phyloP scores from a whole-genome alignment of 2,888 invertebrate species.

The Melanophora roralis region DNA sequence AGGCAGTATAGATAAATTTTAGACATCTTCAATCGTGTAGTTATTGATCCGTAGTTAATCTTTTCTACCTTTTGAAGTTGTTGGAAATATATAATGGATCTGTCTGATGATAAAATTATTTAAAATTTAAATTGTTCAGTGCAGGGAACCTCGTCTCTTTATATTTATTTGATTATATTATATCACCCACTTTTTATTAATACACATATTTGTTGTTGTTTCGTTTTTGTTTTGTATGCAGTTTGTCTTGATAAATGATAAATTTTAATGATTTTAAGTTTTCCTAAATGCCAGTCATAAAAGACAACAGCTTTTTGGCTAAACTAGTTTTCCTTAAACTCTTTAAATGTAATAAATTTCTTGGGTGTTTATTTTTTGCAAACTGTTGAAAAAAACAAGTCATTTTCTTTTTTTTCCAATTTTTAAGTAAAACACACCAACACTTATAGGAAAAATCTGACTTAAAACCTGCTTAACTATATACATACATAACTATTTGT shows the following conservation, averaged over 20 bases:
- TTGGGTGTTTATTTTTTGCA: not conserved
- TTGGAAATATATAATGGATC: too few species aligned
- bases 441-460: not conserved
- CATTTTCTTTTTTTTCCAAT: not conserved
- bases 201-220: not conserved
- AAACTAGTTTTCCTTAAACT: slow-evolving; percentile 11
- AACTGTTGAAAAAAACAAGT: not conserved
- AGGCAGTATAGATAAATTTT: too few species aligned
- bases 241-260: not conserved
- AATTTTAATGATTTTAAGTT: slow-evolving; percentile 28
- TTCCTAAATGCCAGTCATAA: slow-evolving; percentile 23
- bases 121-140: too few species aligned
- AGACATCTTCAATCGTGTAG: too few species aligned
- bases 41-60: too few species aligned
- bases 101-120: too few species aligned
- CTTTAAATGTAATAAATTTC: not conserved
- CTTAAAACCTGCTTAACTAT: slow-evolving; percentile 27
- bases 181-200: too few species aligned
- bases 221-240: not conserved
- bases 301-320: slow-evolving; percentile 4
- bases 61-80: too few species aligned
- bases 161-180: too few species aligned
- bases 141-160: too few species aligned
- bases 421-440: not conserved
- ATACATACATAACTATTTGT: not conserved